Evolutionary conservation across 2,888 invertebrate species (phyloP).

Genomic region (Rotaria macrura): DNA sequence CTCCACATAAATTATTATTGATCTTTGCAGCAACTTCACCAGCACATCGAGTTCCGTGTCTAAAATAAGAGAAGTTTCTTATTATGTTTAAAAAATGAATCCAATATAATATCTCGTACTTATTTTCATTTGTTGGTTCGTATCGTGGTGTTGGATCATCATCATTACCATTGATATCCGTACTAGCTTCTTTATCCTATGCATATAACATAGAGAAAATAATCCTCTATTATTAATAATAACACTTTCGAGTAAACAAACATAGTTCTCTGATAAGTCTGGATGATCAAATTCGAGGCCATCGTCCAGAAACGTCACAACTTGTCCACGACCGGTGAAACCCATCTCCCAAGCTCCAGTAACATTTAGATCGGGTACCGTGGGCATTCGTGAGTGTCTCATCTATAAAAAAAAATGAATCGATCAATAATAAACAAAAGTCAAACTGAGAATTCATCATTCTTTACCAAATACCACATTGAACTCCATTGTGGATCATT

Average conservation of each 20-base stretch:
- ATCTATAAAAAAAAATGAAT: not conserved
- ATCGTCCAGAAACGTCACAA: slow-evolving; percentile 31
- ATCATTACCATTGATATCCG: slow-evolving; percentile 25
- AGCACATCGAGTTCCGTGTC: slow-evolving; percentile 84
- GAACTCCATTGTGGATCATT: not conserved
- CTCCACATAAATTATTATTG: slow-evolving; percentile 75
- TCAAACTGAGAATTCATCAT: not conserved
- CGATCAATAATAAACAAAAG: not conserved
- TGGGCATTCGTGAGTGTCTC: not conserved
- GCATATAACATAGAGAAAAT: not conserved
- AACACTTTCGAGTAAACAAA: not conserved
- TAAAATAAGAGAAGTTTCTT: not conserved
- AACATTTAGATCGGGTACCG: slow-evolving; percentile 23
- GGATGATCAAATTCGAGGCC: slow-evolving; percentile 32
- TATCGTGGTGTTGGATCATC: slow-evolving; percentile 27
- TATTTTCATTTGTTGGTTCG: slow-evolving; percentile 17
- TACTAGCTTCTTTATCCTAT: slow-evolving; percentile 16
- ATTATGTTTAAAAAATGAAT: too few species aligned
- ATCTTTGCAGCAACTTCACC: slow-evolving; percentile 99
- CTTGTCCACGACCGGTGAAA: slow-evolving; percentile 29
- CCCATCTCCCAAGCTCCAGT: slow-evolving; percentile 31
- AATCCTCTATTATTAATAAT: not conserved
- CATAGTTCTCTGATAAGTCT: slow-evolving; percentile 29
- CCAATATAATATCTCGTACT: not conserved
- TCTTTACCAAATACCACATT: slow-evolving; percentile 10